Percentiles rank a stretch among this genome's conserved stretches.
These are phyloP conservation scores for Trematomus loennbergii DNA, from an alignment of 2,113 vertebrate genomes.

Conservation along the genomic window DNA sequence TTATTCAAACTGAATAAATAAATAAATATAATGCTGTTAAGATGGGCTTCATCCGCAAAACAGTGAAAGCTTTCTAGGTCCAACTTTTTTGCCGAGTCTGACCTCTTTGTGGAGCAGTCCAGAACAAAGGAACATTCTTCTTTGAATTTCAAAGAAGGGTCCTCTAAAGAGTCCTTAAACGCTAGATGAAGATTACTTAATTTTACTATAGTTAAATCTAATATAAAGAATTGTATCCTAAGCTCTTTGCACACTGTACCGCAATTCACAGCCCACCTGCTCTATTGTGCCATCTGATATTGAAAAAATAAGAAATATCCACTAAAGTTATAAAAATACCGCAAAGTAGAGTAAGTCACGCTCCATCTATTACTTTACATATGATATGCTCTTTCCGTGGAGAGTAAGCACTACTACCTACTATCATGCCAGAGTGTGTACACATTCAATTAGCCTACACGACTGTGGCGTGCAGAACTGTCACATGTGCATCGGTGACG, in stretches of 20 bases:
- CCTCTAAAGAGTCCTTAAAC: background rate
- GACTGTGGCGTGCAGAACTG: conserved; percentile 53
- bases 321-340: conserved; percentile 9
- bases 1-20: background rate
- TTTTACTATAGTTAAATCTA: background rate
- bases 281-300: conserved; percentile 4
- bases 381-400: too few relatives aligned
- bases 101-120: background rate
- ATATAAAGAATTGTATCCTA: background rate
- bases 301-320: background rate
- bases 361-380: background rate
- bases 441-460: conserved; percentile 47
- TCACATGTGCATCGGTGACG: conserved; percentile 63
- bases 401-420: background rate
- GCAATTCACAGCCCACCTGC: background rate
- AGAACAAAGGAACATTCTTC: background rate
- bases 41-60: too few relatives aligned
- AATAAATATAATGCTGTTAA: background rate
- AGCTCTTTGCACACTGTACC: background rate
- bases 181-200: background rate
- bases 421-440: conserved; percentile 6
- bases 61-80: background rate
- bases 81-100: background rate
- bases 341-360: background rate
- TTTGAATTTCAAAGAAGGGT: background rate